Evolutionary conservation across 2,888 invertebrate species (phyloP), one percentile per base, ranked within the genome.

Genomic region (Priocnemis perturbator): DNA sequence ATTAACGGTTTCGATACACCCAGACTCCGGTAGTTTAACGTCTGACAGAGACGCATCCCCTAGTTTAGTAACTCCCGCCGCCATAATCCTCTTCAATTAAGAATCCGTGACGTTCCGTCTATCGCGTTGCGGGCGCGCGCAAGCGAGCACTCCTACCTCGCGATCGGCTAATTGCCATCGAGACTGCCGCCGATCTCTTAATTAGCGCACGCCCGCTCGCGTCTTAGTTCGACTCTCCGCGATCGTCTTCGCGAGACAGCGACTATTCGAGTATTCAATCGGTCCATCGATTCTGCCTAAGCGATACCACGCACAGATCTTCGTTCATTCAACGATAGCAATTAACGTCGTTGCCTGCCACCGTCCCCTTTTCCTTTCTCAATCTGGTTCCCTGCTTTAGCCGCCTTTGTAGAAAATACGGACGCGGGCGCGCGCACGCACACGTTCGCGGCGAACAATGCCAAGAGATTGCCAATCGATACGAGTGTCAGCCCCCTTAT

Each of bases 101-200:
- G 73, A 67, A 57, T 76, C 67, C 55, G n/a, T 66, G 52, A 71
- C 59, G 60, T 68, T 50, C 50, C 50, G 17, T 50, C 19, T 30
- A 30, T 57, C 19, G 57, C 37, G 17, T 11, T 37, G 57, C 19
- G 0, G 9, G 64, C 68, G 67, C n/a, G n/a, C n/a, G n/a, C n/a
- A n/a, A n/a, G n/a, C n/a, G n/a, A n/a, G n/a, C n/a, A n/a, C 73
- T 68, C 52, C 72, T 74, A 69, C 67, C 77, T 75, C 74, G 73
- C 77, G 77, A 64, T 66, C 69, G 67, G 71, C 79, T 75, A 73
- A 81, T 81, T 79, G 72, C 76, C 74, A 58, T 52, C 70, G 76
- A 72, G 69, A 74, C 78, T 69, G 61, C 69, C 62, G 65, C 64
- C 78, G 71, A 78, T 79, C 74, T 78, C 76, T 79, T 77, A 77